These are phyloP conservation scores for Fratercula arctica DNA, from an alignment of 2,797 vertebrate species.

Conservation along the genomic window DNA sequence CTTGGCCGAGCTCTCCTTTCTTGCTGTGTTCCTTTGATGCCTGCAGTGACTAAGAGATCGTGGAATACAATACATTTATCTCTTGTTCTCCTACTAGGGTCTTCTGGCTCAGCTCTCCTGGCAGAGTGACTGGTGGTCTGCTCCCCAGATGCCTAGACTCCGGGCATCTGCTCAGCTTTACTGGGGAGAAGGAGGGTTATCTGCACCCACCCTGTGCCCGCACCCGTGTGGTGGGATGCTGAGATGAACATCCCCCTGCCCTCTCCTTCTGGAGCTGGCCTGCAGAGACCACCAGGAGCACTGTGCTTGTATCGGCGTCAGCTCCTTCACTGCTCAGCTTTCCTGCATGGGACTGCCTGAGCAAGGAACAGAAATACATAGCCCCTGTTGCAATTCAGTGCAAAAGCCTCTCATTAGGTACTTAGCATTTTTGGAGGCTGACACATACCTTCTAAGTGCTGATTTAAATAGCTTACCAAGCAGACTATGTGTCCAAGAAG, in stretches of 20 bases:
- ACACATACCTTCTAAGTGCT: neutral
- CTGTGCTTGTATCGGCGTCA: neutral
- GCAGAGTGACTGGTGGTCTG: neutral
- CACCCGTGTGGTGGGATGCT: no score
- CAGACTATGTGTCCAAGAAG: neutral
- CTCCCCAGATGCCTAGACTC: neutral
- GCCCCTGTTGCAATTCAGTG: neutral
- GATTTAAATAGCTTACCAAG: neutral
- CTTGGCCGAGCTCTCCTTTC: neutral
- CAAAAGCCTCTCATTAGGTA: neutral
- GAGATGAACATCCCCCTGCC: neutral
- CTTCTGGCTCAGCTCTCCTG: neutral
- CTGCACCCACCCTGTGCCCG: neutral
- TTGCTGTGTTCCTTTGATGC: neutral
- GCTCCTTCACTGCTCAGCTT: neutral
- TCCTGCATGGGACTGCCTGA: neutral
- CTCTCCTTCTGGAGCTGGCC: neutral
- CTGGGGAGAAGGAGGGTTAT: neutral
- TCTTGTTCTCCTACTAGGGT: neutral
- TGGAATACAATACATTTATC: neutral
- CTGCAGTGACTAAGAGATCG: neutral
- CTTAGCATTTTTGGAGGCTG: conserved; percentile 7
- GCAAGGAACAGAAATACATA: neutral
- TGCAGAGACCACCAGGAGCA: neutral
- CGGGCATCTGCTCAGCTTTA: neutral